Evolutionary conservation across 2,888 invertebrate genomes (phyloP).

Genomic region (Rhagonycha lutea): DNA sequence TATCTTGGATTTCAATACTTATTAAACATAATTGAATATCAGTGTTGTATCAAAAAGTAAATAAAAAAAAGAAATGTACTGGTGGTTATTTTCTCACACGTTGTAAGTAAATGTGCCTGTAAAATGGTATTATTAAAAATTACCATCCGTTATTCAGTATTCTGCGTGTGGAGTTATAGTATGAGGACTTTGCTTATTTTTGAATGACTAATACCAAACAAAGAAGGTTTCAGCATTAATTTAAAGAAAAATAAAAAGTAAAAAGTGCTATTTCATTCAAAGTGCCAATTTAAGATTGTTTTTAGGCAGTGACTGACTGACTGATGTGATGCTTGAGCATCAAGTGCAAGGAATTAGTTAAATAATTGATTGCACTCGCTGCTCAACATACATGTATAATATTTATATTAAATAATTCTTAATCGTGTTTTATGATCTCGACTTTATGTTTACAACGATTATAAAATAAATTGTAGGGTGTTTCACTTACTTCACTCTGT

Average conservation of each 20-base stretch:
- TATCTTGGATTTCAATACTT: slow-evolving; percentile 33
- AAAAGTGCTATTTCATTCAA: slow-evolving; percentile 55
- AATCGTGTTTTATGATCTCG: slow-evolving; percentile 50
- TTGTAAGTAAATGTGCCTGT: slow-evolving; percentile 48
- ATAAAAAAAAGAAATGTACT: slow-evolving; percentile 36
- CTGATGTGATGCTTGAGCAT: slow-evolving; percentile 15
- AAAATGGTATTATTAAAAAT: slow-evolving; percentile 46
- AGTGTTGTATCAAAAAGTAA: slow-evolving; percentile 48
- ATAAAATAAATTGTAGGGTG: slow-evolving; percentile 37
- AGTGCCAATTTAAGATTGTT: slow-evolving; percentile 55
- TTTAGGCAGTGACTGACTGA: slow-evolving; percentile 40
- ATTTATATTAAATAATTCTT: slow-evolving; percentile 24
- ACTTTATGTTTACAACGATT: slow-evolving; percentile 51
- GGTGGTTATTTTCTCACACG: slow-evolving; percentile 48
- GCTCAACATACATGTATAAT: slow-evolving; percentile 13
- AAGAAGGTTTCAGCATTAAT: slow-evolving; percentile 40
- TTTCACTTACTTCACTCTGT: slow-evolving; percentile 33
- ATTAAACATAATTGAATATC: slow-evolving; percentile 38
- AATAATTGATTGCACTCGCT: slow-evolving; percentile 6
- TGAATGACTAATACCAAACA: slow-evolving; percentile 9
- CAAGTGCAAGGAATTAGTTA: not conserved
- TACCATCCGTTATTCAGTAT: slow-evolving; percentile 52
- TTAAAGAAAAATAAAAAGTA: slow-evolving; percentile 29
- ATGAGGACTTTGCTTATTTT: slow-evolving; percentile 24
- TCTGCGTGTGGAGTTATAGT: slow-evolving; percentile 46